phyloP scores from a whole-genome alignment of 1,140 invertebrate species.

The Drosophila grimshawi region DNA sequence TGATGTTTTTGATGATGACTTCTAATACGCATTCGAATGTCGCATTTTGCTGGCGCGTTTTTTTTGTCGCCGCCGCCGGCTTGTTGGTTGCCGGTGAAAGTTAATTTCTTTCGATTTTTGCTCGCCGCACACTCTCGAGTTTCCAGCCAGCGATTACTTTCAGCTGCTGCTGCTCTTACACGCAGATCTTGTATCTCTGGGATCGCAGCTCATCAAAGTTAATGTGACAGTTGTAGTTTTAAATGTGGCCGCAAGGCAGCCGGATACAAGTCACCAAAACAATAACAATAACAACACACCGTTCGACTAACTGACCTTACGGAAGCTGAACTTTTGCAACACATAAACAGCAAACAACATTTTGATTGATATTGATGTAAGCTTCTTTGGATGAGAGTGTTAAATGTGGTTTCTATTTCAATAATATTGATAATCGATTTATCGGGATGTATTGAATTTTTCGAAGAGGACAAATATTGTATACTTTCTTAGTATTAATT shows the following conservation, averaged over 20 bases:
- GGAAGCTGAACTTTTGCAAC: slow-evolving; percentile 11
- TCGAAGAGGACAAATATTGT: too few relatives aligned
- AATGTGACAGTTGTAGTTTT: slow-evolving; percentile 75
- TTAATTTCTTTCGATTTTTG: slow-evolving; percentile 75
- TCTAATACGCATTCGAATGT: slow-evolving; percentile 68
- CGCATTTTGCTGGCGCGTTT: slow-evolving; percentile 43
- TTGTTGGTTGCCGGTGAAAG: slow-evolving; percentile 49
- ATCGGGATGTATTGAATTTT: too few relatives aligned
- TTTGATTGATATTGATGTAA: slow-evolving; percentile 1
- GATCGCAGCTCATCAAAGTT: slow-evolving; percentile 72
- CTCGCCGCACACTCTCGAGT: slow-evolving; percentile 52
- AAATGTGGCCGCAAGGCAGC: slow-evolving; percentile 28
- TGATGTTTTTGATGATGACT: slow-evolving; percentile 50
- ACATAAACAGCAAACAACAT: neutral
- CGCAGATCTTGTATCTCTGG: slow-evolving; percentile 25
- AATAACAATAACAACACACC: slow-evolving; percentile 3
- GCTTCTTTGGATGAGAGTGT: neutral
- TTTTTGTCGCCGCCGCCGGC: slow-evolving; percentile 37
- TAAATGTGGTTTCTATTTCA: too few relatives aligned
- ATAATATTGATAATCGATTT: too few relatives aligned
- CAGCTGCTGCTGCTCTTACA: slow-evolving; percentile 43
- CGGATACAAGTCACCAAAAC: slow-evolving; percentile 26
- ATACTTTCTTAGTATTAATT: too few relatives aligned
- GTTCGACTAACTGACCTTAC: slow-evolving; percentile 30
- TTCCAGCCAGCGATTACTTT: slow-evolving; percentile 68